Base-by-base conservation (phyloP, 2,113 vertebrate species). In the Heliornis fulica region DNA sequence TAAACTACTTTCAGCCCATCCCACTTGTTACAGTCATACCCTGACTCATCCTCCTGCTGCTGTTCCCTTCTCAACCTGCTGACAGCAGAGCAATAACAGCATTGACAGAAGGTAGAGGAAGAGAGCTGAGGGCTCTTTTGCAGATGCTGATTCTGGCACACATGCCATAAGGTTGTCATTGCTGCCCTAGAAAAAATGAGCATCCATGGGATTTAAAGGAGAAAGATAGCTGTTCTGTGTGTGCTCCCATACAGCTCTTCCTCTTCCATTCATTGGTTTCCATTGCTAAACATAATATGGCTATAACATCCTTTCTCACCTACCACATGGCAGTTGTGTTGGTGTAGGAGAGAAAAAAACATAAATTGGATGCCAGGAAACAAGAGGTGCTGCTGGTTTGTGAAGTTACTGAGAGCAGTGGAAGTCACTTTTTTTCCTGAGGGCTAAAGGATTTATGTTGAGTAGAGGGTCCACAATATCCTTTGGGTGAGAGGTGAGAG, bases 101-200 rank as follows among this genome's bases (percentile, higher is more conserved):
- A 38, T 9, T 88, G 79, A 74, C 94, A 92, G 85, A 91, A 93
- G 79, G 88, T 20, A 90, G 71, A 61, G 36, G 61, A 64, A 83
- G 71, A 85, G 70, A 93, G 83, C 92, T 60, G 54, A 74, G 71
- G 92, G 85, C 50, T 93, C 54, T 61, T 90, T 60, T 96, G 90
- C 92, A 94, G 94, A 83, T 94, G 83, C 79, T 74, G 70, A 48
- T 87, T 88, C 88, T 93, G 92, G 88, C 88, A 88, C 59, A 83
- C 54, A 7, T 88, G 83, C 88, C 86, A 80, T 89, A 87, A 91
- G 48, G 80, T 84, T 95, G 89, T 87, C 54, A 43, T 83, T 83
- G 69, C 79, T 53, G 32, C 43, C 89, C 40, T 66, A 51, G 66
- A 56, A 80, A 71, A 83, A 50, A 80, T 14, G 25, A 72, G 14